These are phyloP conservation scores for Anolis carolinensis DNA, from an alignment of 2,113 vertebrate species.

Conservation along the genomic window DNA sequence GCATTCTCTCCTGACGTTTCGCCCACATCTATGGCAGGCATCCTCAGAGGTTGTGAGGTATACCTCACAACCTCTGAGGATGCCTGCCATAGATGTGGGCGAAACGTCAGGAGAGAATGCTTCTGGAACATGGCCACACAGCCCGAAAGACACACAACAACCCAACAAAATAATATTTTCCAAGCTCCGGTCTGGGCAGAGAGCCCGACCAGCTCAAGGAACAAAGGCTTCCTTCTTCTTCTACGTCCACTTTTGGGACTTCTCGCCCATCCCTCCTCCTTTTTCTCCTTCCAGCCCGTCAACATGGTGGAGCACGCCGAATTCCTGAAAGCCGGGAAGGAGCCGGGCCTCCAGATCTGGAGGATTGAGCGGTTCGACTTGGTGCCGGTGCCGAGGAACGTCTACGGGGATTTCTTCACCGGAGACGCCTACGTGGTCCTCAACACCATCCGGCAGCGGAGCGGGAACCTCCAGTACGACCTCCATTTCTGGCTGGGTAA, in stretches of 20 bases:
- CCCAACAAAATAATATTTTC: no score
- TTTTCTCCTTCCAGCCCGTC: constrained; percentile 65
- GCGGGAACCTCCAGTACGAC: constrained; percentile 90
- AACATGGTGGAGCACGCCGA: constrained; percentile 92
- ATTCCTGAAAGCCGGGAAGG: constrained; percentile 89
- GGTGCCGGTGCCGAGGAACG: constrained; percentile 89
- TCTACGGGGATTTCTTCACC: constrained; percentile 91
- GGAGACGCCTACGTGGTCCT: constrained; percentile 95
- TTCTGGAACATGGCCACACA: no score
- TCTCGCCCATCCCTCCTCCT: not conserved
- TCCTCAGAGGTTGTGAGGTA: no score
- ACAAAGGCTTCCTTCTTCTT: fast-evolving
- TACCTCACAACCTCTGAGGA: no score
- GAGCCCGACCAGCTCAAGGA: not conserved
- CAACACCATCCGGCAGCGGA: constrained; percentile 91
- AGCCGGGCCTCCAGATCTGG: constrained; percentile 95
- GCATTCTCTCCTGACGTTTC: no score
- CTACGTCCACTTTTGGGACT: not conserved
- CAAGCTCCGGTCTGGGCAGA: no score
- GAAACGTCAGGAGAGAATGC: no score
- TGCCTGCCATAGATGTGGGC: no score
- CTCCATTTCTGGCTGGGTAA: constrained; percentile 97
- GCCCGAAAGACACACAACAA: no score
- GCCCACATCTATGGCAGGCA: no score
- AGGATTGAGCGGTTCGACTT: constrained; percentile 95